Percentiles rank a stretch among this genome's conserved stretches.
Conservation (phyloP, 1,140 invertebrate genomes). For the Drosophila sucinea region DNA sequence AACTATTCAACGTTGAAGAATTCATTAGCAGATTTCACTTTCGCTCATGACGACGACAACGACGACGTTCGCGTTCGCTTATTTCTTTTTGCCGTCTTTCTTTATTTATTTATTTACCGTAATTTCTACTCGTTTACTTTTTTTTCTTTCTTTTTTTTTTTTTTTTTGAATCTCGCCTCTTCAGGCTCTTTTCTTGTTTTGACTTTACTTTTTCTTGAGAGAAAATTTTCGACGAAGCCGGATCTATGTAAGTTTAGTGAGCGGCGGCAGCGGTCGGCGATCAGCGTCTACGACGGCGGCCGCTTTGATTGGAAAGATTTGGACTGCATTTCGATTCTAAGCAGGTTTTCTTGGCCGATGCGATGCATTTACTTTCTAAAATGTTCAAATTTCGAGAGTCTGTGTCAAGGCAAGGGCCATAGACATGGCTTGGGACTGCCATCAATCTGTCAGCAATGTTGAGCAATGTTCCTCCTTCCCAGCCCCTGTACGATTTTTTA, state of each 20-base stretch:
- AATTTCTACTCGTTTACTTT: conserved; percentile 80
- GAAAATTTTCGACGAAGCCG: conserved; percentile 67
- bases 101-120: conserved; percentile 78
- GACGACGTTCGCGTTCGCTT: conserved; percentile 59
- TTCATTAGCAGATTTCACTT: conserved; percentile 83
- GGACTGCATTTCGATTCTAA: conserved; percentile 31
- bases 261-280: background rate
- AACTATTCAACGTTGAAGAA: conserved; percentile 83
- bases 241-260: conserved; percentile 45
- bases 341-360: conserved; percentile 28
- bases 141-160: conserved; percentile 14
- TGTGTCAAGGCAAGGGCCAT: conserved; percentile 68
- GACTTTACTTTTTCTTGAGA: conserved; percentile 46
- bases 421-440: conserved; percentile 31
- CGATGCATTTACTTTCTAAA: conserved; percentile 64
- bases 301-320: conserved; percentile 18
- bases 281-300: background rate
- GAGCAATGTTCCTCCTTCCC: conserved; percentile 38
- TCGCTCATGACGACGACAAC: conserved; percentile 76
- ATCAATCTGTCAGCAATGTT: conserved; percentile 47
- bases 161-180: conserved; percentile 13
- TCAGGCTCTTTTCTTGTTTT: conserved; percentile 41
- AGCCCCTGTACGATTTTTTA: conserved; percentile 58
- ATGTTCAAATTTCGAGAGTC: conserved; percentile 41
- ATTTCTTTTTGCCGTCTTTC: conserved; percentile 63